Evolutionary conservation across 2,888 invertebrate species (phyloP), one percentile per base, ranked within the genome.

Genomic region (Megastigmus dorsalis): DNA sequence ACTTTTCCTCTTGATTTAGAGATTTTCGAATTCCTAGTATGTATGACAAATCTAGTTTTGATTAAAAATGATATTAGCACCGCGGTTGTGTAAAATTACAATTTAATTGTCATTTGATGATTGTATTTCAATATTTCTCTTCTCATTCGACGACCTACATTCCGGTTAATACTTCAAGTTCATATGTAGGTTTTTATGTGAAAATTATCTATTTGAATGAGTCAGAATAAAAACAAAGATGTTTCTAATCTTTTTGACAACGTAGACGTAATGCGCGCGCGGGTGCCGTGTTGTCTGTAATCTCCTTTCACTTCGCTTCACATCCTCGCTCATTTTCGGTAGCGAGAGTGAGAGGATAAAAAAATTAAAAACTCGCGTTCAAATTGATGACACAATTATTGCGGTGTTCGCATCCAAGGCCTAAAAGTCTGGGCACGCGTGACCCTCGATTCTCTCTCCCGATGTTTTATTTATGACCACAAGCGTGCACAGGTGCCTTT

Each of bases 381-480:
- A n/a, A 6, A 28, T 45, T 10, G 55, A 74, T 67, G 60, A 73
- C 72, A 59, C 66, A 73, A 73, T 59, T 52, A 54, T 73, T 66
- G 66, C 67, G 50, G 59, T 28, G 52, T 54, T 33, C 38, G 48
- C 48, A 10, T 18, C 23, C 60, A 43, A 69, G 69, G 52, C 20
- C 28, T 50, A 23, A 67, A 55, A 57, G 59, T 59, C 20, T n/a
- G 57, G 13, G 48, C 43, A 15, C 48, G 45, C 60, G 41, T 18
- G n/a, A 60, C 73, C 73, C 66, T 73, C 60, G 60, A 73, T 63
- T 63, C 62, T 55, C 30, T 57, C 54, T 71, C 60, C 10, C 36
- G 26, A 73, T 73, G 66, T 73, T 68, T 76, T 77, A 70, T 75
- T 76, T 78, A 75, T 63, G 48, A 54, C 23, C 7, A 28, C 52